These are phyloP conservation scores for Setophaga coronata DNA, from an alignment of 2,113 vertebrate genomes.

Conservation along the genomic window DNA sequence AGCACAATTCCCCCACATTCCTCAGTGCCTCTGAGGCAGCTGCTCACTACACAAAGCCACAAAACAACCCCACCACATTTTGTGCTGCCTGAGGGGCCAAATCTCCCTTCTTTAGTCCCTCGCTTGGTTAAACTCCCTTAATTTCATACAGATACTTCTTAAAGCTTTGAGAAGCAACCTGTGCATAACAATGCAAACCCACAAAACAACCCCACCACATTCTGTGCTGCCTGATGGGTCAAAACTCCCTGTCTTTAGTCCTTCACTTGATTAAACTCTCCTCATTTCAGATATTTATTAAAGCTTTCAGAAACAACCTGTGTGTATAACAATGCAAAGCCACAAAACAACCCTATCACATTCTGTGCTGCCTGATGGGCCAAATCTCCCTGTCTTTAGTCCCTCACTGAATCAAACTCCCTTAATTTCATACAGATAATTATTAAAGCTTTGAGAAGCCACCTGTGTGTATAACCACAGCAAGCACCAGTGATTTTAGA, in stretches of 20 bases:
- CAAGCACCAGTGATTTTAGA: background rate
- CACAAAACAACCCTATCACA: background rate
- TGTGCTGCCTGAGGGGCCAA: too few relatives aligned
- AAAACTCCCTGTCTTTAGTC: background rate
- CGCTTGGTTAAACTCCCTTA: too few relatives aligned
- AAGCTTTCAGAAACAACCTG: background rate
- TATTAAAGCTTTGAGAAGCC: background rate
- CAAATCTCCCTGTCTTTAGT: too few relatives aligned
- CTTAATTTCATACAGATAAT: too few relatives aligned
- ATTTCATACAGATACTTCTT: too few relatives aligned
- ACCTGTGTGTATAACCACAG: background rate
- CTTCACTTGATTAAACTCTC: background rate
- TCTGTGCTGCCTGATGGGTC: background rate
- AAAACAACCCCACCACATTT: too few relatives aligned
- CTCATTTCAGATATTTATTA: background rate
- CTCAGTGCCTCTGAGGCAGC: background rate
- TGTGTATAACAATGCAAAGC: background rate
- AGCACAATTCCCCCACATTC: background rate
- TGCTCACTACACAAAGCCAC: background rate
- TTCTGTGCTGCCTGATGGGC: background rate
- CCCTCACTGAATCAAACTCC: too few relatives aligned
- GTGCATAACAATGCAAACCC: background rate
- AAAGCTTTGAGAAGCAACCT: too few relatives aligned
- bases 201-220: background rate
- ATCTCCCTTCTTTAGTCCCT: too few relatives aligned